A percentile compares a stretch with the other conserved stretches of the same genome.
phyloP scores from a whole-genome alignment of 2,888 invertebrate genomes.

The Stenichneumon culpator region DNA sequence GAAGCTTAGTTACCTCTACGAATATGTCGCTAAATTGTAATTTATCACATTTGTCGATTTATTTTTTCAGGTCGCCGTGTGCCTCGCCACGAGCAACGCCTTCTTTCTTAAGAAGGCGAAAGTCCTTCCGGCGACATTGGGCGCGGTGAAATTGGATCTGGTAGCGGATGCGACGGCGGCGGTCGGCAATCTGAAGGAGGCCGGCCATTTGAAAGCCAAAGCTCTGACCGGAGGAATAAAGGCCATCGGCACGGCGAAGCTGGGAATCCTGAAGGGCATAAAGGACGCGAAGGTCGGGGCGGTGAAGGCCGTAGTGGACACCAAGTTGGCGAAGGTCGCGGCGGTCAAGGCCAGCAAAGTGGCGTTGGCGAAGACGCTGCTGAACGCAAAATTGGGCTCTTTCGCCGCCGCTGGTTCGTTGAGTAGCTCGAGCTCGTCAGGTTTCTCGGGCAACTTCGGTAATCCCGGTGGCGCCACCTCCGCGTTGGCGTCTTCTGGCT shows the following conservation, averaged over 20 bases:
- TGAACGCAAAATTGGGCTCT: slow-evolving; percentile 40
- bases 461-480: background rate
- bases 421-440: background rate
- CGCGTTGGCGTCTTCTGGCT: background rate
- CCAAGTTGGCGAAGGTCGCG: slow-evolving; percentile 54
- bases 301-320: slow-evolving; percentile 25
- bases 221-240: slow-evolving; percentile 37
- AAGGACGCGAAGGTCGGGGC: slow-evolving; percentile 55
- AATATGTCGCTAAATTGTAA: no score
- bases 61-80: slow-evolving; percentile 14
- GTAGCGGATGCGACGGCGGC: slow-evolving; percentile 41
- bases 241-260: slow-evolving; percentile 46
- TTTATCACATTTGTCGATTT: no score
- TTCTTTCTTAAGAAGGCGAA: slow-evolving; percentile 49
- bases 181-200: slow-evolving; percentile 54
- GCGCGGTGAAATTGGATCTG: slow-evolving; percentile 22
- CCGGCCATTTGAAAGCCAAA: slow-evolving; percentile 45
- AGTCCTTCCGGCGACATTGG: background rate
- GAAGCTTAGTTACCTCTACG: no score
- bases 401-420: background rate
- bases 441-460: background rate
- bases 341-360: slow-evolving; percentile 56
- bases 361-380: slow-evolving; percentile 42
- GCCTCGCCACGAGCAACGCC: slow-evolving; percentile 32
- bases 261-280: slow-evolving; percentile 40